phyloP scores from a whole-genome alignment of 1,140 invertebrate species.

The Pomacea maculata region DNA sequence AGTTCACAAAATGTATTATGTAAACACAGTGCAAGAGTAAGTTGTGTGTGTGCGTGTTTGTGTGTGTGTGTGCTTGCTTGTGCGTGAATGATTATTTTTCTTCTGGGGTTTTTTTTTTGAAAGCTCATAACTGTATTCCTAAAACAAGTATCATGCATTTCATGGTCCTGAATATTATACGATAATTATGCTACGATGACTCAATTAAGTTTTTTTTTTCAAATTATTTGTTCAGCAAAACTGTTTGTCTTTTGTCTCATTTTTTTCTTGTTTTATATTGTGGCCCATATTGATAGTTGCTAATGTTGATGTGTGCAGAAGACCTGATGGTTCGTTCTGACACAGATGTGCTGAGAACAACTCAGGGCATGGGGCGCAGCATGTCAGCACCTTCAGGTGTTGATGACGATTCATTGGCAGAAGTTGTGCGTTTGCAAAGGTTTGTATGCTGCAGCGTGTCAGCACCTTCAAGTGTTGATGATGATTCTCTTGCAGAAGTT shows the following conservation, averaged over 20 bases:
- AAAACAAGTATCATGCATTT: no score
- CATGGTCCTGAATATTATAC: no score
- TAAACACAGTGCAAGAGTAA: no score
- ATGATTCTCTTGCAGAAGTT: constrained; percentile 55
- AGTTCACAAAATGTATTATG: no score
- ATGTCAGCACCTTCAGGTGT: constrained; percentile 55
- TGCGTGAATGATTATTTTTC: not conserved
- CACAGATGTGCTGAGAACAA: constrained; percentile 51
- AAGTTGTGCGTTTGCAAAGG: constrained; percentile 51
- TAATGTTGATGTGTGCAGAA: constrained; percentile 22
- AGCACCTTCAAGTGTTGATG: constrained; percentile 53
- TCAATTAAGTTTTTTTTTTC: not conserved
- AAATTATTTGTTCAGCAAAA: not conserved
- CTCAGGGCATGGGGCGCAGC: constrained; percentile 43
- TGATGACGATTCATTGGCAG: constrained; percentile 55
- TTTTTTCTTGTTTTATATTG: no score
- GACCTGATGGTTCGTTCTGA: constrained; percentile 59
- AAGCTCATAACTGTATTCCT: no score
- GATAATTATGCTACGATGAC: no score
- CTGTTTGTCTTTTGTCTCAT: no score
- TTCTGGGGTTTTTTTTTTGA: no score
- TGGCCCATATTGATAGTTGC: not conserved
- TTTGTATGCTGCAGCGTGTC: constrained; percentile 44
- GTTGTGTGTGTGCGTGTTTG: no score
- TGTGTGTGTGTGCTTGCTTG: not conserved